These are phyloP conservation scores for Meteorus colon DNA, from an alignment of 2,888 invertebrate species.

Conservation along the genomic window DNA sequence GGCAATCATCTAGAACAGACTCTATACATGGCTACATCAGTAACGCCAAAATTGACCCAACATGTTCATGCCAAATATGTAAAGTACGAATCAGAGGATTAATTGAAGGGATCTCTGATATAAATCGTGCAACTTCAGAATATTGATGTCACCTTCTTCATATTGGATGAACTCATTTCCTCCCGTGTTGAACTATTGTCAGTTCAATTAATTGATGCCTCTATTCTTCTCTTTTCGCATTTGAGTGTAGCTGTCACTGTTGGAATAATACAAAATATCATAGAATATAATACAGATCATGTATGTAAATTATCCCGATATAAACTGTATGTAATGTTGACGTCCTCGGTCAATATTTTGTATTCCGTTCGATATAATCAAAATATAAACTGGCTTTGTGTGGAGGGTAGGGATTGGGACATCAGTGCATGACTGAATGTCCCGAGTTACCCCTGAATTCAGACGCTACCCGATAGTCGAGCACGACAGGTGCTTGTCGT, in stretches of 20 bases:
- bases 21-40: conserved; percentile 77
- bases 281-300: neutral
- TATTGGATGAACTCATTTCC: no score
- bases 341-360: neutral
- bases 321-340: neutral
- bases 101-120: conserved; percentile 16
- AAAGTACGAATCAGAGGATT: conserved; percentile 56
- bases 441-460: conserved; percentile 55
- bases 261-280: neutral
- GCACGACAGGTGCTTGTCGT: conserved; percentile 64
- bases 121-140: neutral
- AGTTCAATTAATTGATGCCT: no score
- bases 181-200: no score
- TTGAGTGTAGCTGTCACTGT: neutral
- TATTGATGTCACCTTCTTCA: no score
- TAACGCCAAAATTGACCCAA: conserved; percentile 74
- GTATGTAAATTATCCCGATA: neutral
- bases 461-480: conserved; percentile 55
- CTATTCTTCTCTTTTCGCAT: neutral
- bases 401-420: conserved; percentile 60
- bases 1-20: conserved; percentile 71
- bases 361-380: conserved; percentile 6
- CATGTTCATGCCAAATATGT: conserved; percentile 76
- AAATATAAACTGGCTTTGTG: neutral
- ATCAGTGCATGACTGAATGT: conserved; percentile 62